phyloP scores from a whole-genome alignment of 2,888 invertebrate species.

The Mayetiola destructor region DNA sequence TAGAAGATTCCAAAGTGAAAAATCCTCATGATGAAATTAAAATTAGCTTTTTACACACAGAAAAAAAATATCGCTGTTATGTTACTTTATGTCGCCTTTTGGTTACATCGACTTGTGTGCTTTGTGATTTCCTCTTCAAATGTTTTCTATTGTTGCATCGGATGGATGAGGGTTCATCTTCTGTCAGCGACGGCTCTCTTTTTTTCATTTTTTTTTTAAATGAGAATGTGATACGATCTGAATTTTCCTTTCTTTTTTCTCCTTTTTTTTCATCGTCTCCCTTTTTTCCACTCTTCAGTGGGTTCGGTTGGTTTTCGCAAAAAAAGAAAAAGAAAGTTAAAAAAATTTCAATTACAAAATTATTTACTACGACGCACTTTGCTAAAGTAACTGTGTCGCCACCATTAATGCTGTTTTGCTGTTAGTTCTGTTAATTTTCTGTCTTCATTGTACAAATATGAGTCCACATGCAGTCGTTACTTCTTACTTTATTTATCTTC shows the following conservation, averaged over 20 bases:
- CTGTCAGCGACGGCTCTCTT: neutral
- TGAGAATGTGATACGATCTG: conserved; percentile 7
- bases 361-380: conserved; percentile 2
- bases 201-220: too few relatives aligned
- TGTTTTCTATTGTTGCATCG: conserved; percentile 1
- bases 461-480: too few relatives aligned
- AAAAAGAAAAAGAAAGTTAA: too few relatives aligned
- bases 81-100: neutral
- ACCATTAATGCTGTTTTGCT: neutral
- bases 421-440: neutral
- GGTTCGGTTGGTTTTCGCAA: too few relatives aligned
- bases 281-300: neutral
- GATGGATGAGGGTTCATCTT: conserved; percentile 3
- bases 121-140: neutral
- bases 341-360: conserved; percentile 4
- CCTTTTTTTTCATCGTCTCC: neutral
- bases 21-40: neutral
- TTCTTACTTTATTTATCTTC: too few relatives aligned
- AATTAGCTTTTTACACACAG: conserved; percentile 2
- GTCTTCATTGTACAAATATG: too few relatives aligned
- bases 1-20: conserved; percentile 10
- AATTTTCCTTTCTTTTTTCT: neutral
- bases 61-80: neutral
- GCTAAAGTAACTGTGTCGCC: neutral
- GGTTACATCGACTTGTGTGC: neutral